Base-by-base conservation (phyloP, 2,888 invertebrate species). In the Drosophila recens region DNA sequence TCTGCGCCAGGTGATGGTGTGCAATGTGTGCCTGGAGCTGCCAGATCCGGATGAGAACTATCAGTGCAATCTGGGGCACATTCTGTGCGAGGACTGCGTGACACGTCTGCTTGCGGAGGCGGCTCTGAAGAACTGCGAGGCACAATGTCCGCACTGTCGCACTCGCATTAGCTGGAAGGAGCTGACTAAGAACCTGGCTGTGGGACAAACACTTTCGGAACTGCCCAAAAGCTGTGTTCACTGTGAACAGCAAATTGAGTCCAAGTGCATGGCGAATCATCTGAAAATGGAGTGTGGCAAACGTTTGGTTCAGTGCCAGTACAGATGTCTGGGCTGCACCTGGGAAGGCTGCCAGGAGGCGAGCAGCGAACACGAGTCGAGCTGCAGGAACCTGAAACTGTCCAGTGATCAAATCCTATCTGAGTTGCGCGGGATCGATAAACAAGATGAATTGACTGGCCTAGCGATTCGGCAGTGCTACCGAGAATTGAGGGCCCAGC, bases 11-110 rank as follows among this genome's bases (percentile, higher is more conserved):
- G 34, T 78, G 2, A 66, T 79, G 82, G 33, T 72, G 2, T 79
- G 82, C 72, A 53, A 17, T 5, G 79, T 73, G 3, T 80, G 79
- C 62, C 57, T 63, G 4, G 82, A 82, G 4, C 34, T 80, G 13
- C 80, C 82, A 0, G 52, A 66, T 36, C 76, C 82, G 6, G 59
- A 76, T 4, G 70, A 76, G 8, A 58, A 23, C 53, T 69, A 67
- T n/a, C 80, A 82, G 48, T 81, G 80, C 59, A 40, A 3, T 3
- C 15, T 46, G 33, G 82, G 80, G 2, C 82, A 82, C 17, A 69
- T 81, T 11, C 6, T 82, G 1, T 81, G 80, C 48, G 69, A 70
- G 2, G 63, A 54, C 13, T 81, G 82, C 20, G 62, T 45, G 20
- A 72, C 69, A 0, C 77, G 69, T 2, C 43, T 82, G 0, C 40